Evolutionary conservation across 1,140 invertebrate genomes (phyloP), one percentile per base, ranked within the genome.

Genomic region (Drosophila suzukii): DNA sequence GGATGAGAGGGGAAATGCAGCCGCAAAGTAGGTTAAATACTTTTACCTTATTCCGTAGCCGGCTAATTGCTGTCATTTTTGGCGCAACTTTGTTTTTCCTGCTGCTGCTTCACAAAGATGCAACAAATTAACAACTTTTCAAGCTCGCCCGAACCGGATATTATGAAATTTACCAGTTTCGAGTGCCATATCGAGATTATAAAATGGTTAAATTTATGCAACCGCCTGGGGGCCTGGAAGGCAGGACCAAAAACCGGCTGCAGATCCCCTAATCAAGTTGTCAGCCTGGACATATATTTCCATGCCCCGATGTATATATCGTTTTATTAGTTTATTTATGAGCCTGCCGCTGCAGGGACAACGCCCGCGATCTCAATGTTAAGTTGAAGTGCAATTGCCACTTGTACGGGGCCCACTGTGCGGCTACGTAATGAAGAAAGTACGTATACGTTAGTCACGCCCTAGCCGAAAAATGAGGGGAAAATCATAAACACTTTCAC

Each of bases 61-160:
- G 84, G 79, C 72, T 86, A 86, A 86, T 86, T 86, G 83, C 71
- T 75, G 84, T 83, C 79, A 83, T 55, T 88, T 85, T 85, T 81
- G 82, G 74, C 83, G 67, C 59, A 49, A 58, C 41, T 72, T 59
- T 62, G 62, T 75, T 70, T 81, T 72, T 80, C 66, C 49, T 66
- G 39, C 63, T 81, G 36, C 43, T 30, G 24, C 17, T 47, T 4
- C 4, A 34, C 39, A 39, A 11, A 57, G 59, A 51, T 79, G 62
- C 63, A 71, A 50, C 80, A 89, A 89, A 88, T 89, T 88, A 89
- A 84, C 84, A 89, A 88, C 84, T 89, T 89, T 88, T 88, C 84
- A 89, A 89, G 84, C 85, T 70, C 84, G 81, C 77, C 73, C 50
- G 70, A 89, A 89, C 84, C 84, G 84, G 84, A 89, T 81, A 80